Percentiles rank a stretch among this genome's conserved stretches.
phyloP scores from a whole-genome alignment of 2,113 vertebrate species.

The Paramormyrops kingsleyae region DNA sequence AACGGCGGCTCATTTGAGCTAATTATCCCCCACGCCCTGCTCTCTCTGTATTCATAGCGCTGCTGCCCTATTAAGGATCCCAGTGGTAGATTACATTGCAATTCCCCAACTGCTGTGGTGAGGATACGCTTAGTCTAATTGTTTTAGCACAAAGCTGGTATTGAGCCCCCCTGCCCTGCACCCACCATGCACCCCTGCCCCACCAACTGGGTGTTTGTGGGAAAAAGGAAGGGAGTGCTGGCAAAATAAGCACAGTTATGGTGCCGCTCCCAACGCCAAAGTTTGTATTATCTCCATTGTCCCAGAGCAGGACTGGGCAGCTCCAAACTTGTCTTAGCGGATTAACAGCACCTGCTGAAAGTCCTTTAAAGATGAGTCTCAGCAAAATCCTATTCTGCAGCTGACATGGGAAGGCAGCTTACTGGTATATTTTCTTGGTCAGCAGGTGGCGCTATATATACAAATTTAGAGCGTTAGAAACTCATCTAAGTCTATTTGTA shows the following conservation, averaged over 20 bases:
- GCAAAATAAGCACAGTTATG: conserved; percentile 14
- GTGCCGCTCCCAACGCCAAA: not conserved
- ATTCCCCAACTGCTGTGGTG: conserved; percentile 29
- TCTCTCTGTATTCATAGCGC: conserved; percentile 12
- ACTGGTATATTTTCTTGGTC: not conserved
- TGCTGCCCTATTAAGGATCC: conserved; percentile 24
- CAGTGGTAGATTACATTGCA: conserved; percentile 20
- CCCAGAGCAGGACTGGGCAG: conserved; percentile 11
- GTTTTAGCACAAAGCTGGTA: conserved; percentile 38
- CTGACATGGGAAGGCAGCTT: not conserved
- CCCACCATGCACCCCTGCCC: conserved; percentile 3
- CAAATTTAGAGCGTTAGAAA: not conserved
- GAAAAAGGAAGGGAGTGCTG: conserved; percentile 11
- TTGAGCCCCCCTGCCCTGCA: conserved; percentile 20
- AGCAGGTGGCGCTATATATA: conserved; percentile 26
- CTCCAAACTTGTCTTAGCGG: not conserved
- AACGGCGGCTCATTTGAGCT: conserved; percentile 31
- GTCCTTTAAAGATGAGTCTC: not conserved
- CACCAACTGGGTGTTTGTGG: not conserved
- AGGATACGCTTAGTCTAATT: conserved; percentile 40
- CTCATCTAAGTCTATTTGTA: not conserved
- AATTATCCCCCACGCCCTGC: conserved; percentile 27
- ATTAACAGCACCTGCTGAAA: not conserved
- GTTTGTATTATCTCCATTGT: not conserved
- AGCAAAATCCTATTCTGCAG: not conserved